Evolutionary conservation across 2,797 vertebrate genomes (phyloP).

Genomic region (Platalea minor): DNA sequence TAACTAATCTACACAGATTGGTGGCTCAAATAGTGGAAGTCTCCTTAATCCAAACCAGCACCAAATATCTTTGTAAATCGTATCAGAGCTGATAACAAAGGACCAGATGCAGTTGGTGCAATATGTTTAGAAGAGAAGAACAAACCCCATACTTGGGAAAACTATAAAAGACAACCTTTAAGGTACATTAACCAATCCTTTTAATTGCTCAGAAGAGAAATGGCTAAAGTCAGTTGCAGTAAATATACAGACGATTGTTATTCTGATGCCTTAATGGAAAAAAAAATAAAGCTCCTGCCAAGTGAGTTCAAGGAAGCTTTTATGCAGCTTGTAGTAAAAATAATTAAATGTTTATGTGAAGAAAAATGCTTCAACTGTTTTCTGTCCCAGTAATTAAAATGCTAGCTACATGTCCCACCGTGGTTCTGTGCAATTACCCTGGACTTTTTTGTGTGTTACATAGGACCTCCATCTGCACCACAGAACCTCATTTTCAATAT

Average conservation of each 20-base stretch:
- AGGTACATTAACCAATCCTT: slow-evolving; percentile 51
- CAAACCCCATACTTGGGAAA: slow-evolving; percentile 19
- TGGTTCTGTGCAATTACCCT: slow-evolving; percentile 28
- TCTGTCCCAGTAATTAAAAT: slow-evolving; percentile 49
- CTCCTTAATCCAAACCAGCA: slow-evolving; percentile 67
- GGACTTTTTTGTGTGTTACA: slow-evolving; percentile 50
- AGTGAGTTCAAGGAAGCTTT: slow-evolving; percentile 65
- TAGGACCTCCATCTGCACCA: slow-evolving; percentile 96
- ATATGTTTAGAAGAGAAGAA: neutral
- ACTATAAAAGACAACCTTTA: slow-evolving; percentile 8
- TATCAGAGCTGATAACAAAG: slow-evolving; percentile 67
- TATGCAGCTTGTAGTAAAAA: slow-evolving; percentile 53
- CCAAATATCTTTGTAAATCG: slow-evolving; percentile 73
- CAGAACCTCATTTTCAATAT: slow-evolving; percentile 99
- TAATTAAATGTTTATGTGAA: slow-evolving; percentile 62
- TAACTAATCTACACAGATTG: slow-evolving; percentile 71
- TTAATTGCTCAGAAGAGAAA: slow-evolving; percentile 66
- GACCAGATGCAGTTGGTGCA: slow-evolving; percentile 40
- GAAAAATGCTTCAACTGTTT: slow-evolving; percentile 45
- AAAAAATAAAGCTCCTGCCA: slow-evolving; percentile 70
- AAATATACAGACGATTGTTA: slow-evolving; percentile 66
- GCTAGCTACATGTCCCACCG: neutral
- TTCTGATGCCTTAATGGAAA: slow-evolving; percentile 70
- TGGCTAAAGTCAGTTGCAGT: slow-evolving; percentile 45
- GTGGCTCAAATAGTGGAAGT: slow-evolving; percentile 70